Percentiles rank a stretch among this genome's conserved stretches.
phyloP scores from a whole-genome alignment of 2,888 invertebrate species.

The Synergus laeviventris region DNA sequence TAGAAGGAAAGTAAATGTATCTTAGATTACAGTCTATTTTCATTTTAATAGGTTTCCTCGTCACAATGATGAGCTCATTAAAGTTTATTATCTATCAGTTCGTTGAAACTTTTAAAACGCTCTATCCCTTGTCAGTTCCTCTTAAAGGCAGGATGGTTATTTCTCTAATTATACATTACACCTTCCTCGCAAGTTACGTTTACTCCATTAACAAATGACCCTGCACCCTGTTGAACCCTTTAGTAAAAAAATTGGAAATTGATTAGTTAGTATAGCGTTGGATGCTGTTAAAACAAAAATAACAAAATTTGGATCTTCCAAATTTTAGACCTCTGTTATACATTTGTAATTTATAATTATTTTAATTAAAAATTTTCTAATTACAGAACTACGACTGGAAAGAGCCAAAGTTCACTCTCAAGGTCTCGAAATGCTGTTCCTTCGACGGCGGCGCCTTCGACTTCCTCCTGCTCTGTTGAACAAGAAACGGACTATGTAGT shows the following conservation, averaged over 20 bases:
- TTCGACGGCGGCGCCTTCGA: slow-evolving; percentile 53
- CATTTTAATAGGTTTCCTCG: background rate
- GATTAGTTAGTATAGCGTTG: too few species aligned
- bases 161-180: too few species aligned
- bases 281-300: background rate
- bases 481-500: slow-evolving; percentile 67
- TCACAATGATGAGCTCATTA: background rate
- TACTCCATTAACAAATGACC: too few species aligned
- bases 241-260: too few species aligned
- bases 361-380: background rate
- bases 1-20: too few species aligned
- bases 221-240: too few species aligned
- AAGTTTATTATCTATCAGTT: background rate
- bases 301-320: background rate
- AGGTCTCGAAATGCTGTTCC: background rate
- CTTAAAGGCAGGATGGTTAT: background rate
- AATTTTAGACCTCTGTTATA: background rate
- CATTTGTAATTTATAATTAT: background rate
- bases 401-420: slow-evolving; percentile 33
- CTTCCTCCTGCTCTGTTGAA: slow-evolving; percentile 61
- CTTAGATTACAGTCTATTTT: too few species aligned
- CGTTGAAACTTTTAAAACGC: background rate
- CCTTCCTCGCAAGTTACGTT: too few species aligned
- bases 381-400: slow-evolving; percentile 17
- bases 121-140: background rate